Percentiles rank a stretch among this genome's conserved stretches.
phyloP scores from a whole-genome alignment of 2,113 vertebrate species.

The Nothobranchius kuhntae region DNA sequence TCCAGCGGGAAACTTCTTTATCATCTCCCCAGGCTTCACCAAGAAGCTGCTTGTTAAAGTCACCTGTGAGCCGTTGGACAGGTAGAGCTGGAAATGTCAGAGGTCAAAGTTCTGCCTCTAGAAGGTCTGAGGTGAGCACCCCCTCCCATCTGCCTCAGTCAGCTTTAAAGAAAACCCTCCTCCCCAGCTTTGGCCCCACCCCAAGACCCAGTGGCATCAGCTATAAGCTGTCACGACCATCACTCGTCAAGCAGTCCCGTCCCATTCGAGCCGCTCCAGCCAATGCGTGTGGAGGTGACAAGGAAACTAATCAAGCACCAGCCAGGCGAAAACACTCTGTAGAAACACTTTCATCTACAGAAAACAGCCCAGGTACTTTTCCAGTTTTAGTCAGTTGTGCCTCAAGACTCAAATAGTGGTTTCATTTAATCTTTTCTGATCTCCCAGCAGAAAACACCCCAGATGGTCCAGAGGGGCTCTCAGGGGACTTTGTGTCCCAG shows the following conservation, averaged over 20 bases:
- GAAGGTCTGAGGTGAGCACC: neutral
- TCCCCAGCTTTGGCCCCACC: conserved; percentile 70
- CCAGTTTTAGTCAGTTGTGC: neutral
- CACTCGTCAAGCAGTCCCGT: conserved; percentile 82
- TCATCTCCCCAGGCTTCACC: conserved; percentile 53
- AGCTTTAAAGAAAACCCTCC: conserved; percentile 82
- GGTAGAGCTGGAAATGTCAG: conserved; percentile 1
- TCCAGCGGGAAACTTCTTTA: neutral
- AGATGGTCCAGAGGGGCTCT: conserved; percentile 35
- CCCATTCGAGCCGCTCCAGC: conserved; percentile 47
- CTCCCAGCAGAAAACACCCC: conserved; percentile 19
- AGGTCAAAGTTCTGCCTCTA: conserved; percentile 1
- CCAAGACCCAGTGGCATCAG: conserved; percentile 78
- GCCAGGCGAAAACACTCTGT: conserved; percentile 4
- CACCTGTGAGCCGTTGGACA: conserved; percentile 21
- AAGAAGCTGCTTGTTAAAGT: conserved; percentile 25
- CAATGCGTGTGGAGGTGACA: conserved; percentile 30
- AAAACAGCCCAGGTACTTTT: conserved; percentile 54
- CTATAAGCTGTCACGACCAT: conserved; percentile 85
- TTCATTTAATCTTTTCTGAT: neutral
- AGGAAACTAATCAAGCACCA: conserved; percentile 18
- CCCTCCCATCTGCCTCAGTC: conserved; percentile 38
- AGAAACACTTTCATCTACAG: conserved; percentile 36
- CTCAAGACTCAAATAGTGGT: neutral
- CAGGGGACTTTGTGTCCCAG: conserved; percentile 2